These are phyloP conservation scores for Epiperipatus broadwayi DNA, from an alignment of 2,888 invertebrate species.

Conservation along the genomic window DNA sequence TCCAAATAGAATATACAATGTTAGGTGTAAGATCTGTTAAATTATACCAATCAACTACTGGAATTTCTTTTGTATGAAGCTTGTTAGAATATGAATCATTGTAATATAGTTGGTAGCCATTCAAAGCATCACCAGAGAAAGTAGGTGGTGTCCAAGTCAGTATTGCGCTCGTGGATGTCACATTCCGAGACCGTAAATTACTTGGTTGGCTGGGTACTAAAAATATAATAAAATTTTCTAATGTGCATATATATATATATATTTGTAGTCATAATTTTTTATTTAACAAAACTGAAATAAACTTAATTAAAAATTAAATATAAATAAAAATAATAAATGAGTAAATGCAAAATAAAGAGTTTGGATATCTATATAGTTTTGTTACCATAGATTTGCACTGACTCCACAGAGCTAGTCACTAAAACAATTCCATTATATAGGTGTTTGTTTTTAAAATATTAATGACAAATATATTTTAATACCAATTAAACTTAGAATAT, in stretches of 20 bases:
- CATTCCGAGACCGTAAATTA: constrained; percentile 62
- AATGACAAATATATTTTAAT: too few species aligned
- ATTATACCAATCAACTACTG: constrained; percentile 62
- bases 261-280: too few species aligned
- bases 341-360: too few species aligned
- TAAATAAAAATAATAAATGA: too few species aligned
- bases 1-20: constrained; percentile 87
- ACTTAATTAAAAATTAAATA: too few species aligned
- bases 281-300: too few species aligned
- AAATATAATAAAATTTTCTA: constrained; percentile 13
- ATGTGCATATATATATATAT: neutral
- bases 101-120: constrained; percentile 90
- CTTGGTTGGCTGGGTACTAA: constrained; percentile 88
- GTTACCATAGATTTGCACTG: too few species aligned
- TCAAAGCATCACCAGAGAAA: constrained; percentile 76
- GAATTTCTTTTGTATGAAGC: constrained; percentile 38
- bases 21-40: constrained; percentile 80
- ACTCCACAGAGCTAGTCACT: too few species aligned
- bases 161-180: constrained; percentile 72
- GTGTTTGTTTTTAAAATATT: too few species aligned
- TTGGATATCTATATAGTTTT: too few species aligned
- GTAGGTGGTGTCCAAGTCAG: constrained; percentile 80
- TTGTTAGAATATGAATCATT: constrained; percentile 66
- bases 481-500: too few species aligned
- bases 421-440: too few species aligned